Percentiles rank a stretch among this genome's conserved stretches.
Conservation (phyloP, 2,888 invertebrate species). For the Phyllotreta cruciferae region DNA sequence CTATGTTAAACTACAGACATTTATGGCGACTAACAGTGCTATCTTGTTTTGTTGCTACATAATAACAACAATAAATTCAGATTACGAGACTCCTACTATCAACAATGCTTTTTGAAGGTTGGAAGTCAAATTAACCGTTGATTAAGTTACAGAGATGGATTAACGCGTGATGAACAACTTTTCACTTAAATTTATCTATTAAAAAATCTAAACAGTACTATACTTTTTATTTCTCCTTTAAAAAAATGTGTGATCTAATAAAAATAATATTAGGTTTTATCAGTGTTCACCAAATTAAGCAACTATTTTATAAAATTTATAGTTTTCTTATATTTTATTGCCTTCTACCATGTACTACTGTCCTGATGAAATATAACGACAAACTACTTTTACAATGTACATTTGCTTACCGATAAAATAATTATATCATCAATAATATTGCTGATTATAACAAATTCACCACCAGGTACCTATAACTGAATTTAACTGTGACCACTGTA, state of each 20-base stretch:
- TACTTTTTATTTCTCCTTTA: no score
- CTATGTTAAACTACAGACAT: slow-evolving; percentile 5
- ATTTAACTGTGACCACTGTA: background rate
- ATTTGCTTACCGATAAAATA: slow-evolving; percentile 6
- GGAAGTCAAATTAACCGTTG: background rate
- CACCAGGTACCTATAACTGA: no score
- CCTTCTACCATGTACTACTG: no score
- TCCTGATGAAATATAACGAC: no score
- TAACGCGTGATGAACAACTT: background rate
- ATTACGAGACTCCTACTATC: slow-evolving; percentile 12
- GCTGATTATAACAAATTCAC: background rate
- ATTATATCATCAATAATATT: background rate
- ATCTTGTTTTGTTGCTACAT: slow-evolving; percentile 14
- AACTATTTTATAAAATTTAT: no score
- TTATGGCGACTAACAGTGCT: background rate
- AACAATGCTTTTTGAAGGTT: slow-evolving; percentile 9
- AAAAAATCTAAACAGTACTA: no score
- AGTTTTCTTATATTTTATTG: no score
- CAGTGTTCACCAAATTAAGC: no score
- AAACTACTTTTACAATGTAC: no score
- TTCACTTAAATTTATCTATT: background rate
- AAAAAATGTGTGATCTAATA: no score
- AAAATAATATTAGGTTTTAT: no score
- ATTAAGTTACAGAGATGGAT: background rate
- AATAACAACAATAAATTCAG: slow-evolving; percentile 1